Evolutionary conservation across 2,888 invertebrate genomes (phyloP), one percentile per base, ranked within the genome.

Genomic region (Xiphydria camelus): DNA sequence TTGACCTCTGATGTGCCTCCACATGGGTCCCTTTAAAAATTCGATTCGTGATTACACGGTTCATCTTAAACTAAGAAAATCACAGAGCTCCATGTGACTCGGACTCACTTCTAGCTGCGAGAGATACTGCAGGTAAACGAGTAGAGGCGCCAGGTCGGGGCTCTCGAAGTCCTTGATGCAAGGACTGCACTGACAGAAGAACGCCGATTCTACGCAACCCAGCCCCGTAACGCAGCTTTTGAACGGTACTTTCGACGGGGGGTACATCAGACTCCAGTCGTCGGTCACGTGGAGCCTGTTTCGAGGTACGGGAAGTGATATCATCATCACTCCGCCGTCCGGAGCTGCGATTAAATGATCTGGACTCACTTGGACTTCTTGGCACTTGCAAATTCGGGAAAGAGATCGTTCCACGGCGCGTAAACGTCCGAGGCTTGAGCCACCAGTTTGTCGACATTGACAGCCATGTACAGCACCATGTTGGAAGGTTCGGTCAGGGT

Each of bases 91-190:
- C n/a, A n/a, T n/a, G n/a, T 22, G 26, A 10, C 25, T 18, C n/a
- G 19, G 14, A 23, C 62, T 63, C 69, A 87, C 90, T 81, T 94
- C 93, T 0, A 88, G 79, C 76, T 93, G 93, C 4, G 85, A 88
- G 60, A 94, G 83, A 78, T 94, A 95, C 77, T 93, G 90, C 53
- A 92, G 79, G 53, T 88, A 88, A 20, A 94, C 85, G 59, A 86
- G 76, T 19, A 94, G 77, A 37, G 90, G 84, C 6, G 93, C 87
- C 23, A 88, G 73, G 66, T 88, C 87, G 1, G 83, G 75, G 68
- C 83, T 75, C 35, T 77, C 75, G 68, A 82, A 84, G 15, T 85
- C 83, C 2, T 74, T 79, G 43, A 91, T 84, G 39, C 87, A 84
- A 14, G 84, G 83, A 12, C 83, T 80, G 17, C 83, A 78, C 72